These are phyloP conservation scores for Labia minor DNA, from an alignment of 2,888 invertebrate species.

Conservation along the genomic window DNA sequence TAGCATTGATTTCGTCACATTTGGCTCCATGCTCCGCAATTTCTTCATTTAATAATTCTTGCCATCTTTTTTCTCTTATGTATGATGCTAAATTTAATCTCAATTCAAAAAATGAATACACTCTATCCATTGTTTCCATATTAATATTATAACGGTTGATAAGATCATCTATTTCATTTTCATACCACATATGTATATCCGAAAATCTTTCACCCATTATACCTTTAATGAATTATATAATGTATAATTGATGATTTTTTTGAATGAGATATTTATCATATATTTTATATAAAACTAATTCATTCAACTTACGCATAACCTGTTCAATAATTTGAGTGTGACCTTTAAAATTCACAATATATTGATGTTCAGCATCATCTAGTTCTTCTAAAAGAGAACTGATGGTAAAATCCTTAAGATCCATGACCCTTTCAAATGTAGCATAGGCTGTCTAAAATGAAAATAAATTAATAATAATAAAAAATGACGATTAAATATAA, in stretches of 20 bases:
- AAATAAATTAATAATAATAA: not conserved
- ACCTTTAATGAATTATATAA: not conserved
- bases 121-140: not conserved
- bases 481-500: no score
- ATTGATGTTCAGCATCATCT: conserved; percentile 18
- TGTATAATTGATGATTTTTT: not conserved
- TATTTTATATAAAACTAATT: no score
- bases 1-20: no score
- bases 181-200: not conserved
- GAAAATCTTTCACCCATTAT: not conserved
- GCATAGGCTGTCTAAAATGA: not conserved
- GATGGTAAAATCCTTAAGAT: conserved; percentile 19
- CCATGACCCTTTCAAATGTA: conserved; percentile 16
- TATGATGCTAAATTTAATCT: not conserved
- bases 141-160: not conserved
- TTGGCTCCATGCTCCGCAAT: not conserved
- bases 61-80: not conserved
- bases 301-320: not conserved
- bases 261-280: not conserved
- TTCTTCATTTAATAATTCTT: not conserved
- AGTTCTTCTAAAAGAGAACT: conserved; percentile 19
- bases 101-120: not conserved
- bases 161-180: not conserved
- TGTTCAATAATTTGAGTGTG: conserved; percentile 17
- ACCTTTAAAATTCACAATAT: conserved; percentile 13